Conservation (phyloP, 2,113 vertebrate species). For the Planiliza haematocheilus region DNA sequence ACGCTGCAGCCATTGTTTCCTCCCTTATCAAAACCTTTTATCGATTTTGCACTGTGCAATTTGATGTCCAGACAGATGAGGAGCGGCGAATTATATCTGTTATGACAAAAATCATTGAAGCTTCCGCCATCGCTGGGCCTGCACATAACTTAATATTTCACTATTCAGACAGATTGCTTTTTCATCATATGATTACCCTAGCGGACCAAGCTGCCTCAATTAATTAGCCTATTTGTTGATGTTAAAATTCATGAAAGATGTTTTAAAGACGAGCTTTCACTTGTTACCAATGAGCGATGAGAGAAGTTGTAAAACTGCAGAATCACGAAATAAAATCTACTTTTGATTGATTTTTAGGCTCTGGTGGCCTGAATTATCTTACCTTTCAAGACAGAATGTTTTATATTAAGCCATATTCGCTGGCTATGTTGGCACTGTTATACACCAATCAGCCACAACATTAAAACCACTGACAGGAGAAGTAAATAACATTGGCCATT, state of each 20-base stretch:
- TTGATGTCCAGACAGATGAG: background rate
- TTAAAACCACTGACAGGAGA: too few relatives aligned
- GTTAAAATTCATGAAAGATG: background rate
- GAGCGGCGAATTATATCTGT: background rate
- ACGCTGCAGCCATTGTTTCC: constrained; percentile 7
- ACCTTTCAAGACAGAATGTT: too few relatives aligned
- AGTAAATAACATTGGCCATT: too few relatives aligned
- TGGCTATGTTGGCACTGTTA: too few relatives aligned
- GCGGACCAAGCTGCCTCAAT: background rate
- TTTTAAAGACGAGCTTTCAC: background rate
- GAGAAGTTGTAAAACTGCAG: too few relatives aligned
- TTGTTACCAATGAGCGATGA: constrained; percentile 2
- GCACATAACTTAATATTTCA: background rate
- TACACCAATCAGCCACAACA: too few relatives aligned
- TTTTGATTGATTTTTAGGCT: constrained; percentile 16
- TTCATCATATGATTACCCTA: background rate
- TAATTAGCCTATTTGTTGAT: background rate
- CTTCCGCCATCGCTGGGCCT: background rate
- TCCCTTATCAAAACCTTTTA: background rate
- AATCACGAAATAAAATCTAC: background rate
- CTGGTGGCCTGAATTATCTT: too few relatives aligned
- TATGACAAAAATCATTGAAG: background rate
- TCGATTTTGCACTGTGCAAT: background rate
- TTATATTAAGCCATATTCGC: too few relatives aligned
- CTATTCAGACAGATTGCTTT: background rate